Base-by-base conservation (phyloP, 2,113 vertebrate genomes). In the Cairina moschata region DNA sequence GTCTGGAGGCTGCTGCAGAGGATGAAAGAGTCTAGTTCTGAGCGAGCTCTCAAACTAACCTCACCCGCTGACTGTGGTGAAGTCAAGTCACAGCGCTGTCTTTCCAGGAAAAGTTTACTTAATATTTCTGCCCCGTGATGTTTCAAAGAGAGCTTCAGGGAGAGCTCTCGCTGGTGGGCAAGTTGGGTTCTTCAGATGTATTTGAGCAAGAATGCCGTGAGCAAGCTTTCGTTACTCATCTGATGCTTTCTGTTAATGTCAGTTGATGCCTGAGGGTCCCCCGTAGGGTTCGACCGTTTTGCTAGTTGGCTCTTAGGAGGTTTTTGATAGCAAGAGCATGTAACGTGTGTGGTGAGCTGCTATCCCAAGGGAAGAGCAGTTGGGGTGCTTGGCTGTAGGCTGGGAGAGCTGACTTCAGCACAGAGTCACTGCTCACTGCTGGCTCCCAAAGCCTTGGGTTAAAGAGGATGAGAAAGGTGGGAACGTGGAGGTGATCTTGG, bases 361-460 rank as follows among this genome's bases (percentile, higher is more conserved):
- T 14, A 65, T 90, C 59, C 20, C 6, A 3, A 0, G 0, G 42
- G 52, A 75, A 63, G 32, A 56, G 25, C 34, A n/a, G n/a, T 10
- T 56, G 16, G 44, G 54, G 72, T 4, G 3, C 7, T 63, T 50
- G 25, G 40, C 25, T 52, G 36, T 46, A 29, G 25, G 22, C 8
- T 0, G 6, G 62, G 13, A 81, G 72, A 85, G 62, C 65, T 75
- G 42, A 16, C 3, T 67, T 78, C 62, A 67, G 22, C 6, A 4
- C 31, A 10, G 1, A 48, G 48, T 74, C 31, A 11, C 23, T 83
- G 73, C 6, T 77, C 5, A 5, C 0, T 54, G 23, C 17, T 56
- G 32, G 1, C 6, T 44, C 67, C 29, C 11, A 36, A 69, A 40
- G 50, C 50, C 56, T 90, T 76, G 28, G 83, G 46, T 81, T n/a